Conservation (phyloP, 2,888 invertebrate genomes). For the Drosophila tanythrix region DNA sequence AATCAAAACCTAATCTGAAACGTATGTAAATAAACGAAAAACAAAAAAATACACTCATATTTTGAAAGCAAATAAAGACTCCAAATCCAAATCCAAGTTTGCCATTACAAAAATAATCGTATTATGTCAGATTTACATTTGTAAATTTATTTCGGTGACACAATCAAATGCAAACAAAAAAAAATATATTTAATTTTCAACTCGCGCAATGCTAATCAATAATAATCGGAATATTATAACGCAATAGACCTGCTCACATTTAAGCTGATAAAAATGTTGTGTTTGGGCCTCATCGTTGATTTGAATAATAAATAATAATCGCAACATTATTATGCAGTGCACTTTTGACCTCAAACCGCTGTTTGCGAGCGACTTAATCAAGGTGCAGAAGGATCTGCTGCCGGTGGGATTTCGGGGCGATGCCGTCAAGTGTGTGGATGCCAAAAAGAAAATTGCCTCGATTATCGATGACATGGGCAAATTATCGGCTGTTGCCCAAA, state of each 20-base stretch:
- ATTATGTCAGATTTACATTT: neutral
- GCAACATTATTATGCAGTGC: slow-evolving; percentile 10
- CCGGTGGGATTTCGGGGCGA: neutral
- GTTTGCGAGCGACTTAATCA: slow-evolving; percentile 36
- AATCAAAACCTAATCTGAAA: neutral
- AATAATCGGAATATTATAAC: no score
- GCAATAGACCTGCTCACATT: no score
- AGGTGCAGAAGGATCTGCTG: slow-evolving; percentile 22
- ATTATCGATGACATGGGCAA: slow-evolving; percentile 89
- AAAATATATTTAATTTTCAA: no score
- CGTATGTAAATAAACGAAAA: neutral
- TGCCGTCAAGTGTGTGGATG: neutral
- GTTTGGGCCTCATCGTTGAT: no score
- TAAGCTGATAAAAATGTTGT: no score
- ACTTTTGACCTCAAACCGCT: slow-evolving; percentile 31
- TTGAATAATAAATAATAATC: neutral
- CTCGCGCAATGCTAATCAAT: no score
- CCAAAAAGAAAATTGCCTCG: slow-evolving; percentile 75
- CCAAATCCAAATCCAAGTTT: neutral
- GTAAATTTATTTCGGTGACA: neutral
- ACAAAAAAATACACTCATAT: neutral
- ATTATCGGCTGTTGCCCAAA: slow-evolving; percentile 90
- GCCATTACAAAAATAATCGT: neutral
- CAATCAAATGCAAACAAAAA: no score
- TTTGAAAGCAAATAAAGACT: neutral